These are phyloP conservation scores for Neodiprion fabricii DNA, from an alignment of 1,140 invertebrate species.

Conservation along the genomic window DNA sequence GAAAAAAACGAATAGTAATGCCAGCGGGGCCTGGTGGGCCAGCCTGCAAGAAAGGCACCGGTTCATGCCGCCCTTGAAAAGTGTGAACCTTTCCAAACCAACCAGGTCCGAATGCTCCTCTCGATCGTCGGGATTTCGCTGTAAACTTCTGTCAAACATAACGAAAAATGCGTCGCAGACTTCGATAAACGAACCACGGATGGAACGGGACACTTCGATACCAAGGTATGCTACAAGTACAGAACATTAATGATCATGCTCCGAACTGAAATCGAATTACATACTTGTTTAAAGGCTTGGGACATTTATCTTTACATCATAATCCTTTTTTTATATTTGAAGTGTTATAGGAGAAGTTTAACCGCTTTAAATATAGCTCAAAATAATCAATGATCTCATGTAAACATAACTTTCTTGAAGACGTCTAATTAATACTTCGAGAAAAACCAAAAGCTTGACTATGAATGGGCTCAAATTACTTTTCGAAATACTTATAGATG, in stretches of 20 bases:
- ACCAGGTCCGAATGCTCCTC: conserved; percentile 32
- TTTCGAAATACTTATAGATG: not conserved
- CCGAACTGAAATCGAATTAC: too few relatives aligned
- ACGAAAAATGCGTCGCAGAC: conserved; percentile 11
- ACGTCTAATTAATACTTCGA: too few relatives aligned
- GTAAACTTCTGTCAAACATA: conserved; percentile 16
- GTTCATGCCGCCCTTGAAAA: conserved; percentile 25
- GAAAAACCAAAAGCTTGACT: too few relatives aligned
- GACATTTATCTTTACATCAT: too few relatives aligned
- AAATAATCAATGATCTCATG: too few relatives aligned
- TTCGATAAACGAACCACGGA: conserved; percentile 12
- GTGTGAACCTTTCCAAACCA: conserved; percentile 17
- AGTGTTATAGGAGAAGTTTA: too few relatives aligned
- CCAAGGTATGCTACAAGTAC: not conserved
- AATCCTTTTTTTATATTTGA: too few relatives aligned
- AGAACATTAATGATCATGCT: too few relatives aligned
- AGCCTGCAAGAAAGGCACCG: conserved; percentile 23
- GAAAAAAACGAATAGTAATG: conserved; percentile 23
- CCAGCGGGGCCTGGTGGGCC: conserved; percentile 28
- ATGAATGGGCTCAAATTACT: not conserved
- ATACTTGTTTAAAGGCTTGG: too few relatives aligned
- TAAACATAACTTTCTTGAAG: too few relatives aligned
- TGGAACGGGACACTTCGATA: not conserved
- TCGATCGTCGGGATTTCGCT: conserved; percentile 28
- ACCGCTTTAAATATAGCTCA: too few relatives aligned